These are phyloP conservation scores for Brachypteracias leptosomus DNA, from an alignment of 2,113 vertebrate genomes.

Conservation along the genomic window DNA sequence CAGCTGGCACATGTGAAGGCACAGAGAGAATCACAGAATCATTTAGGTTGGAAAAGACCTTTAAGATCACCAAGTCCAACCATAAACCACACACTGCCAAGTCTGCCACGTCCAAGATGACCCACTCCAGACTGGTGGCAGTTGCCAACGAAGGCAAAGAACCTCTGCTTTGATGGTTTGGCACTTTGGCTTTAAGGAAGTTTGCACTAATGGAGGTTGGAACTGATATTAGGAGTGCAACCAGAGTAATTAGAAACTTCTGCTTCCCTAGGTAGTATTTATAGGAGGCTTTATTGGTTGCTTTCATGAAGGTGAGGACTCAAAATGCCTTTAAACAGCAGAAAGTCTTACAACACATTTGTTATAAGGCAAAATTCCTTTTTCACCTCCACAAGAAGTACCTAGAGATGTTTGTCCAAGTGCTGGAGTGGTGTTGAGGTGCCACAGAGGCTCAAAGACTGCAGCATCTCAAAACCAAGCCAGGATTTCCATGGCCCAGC, in stretches of 20 bases:
- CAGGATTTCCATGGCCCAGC: neutral
- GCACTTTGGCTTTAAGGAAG: neutral
- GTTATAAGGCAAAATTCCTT: neutral
- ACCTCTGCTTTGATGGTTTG: neutral
- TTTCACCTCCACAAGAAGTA: neutral
- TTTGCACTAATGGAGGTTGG: neutral
- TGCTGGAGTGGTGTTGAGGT: neutral
- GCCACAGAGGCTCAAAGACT: neutral
- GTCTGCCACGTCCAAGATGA: neutral
- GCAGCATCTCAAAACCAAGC: neutral
- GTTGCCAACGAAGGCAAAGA: neutral
- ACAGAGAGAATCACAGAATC: neutral
- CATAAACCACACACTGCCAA: neutral
- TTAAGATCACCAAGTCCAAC: neutral
- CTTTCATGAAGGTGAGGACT: neutral
- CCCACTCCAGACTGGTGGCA: neutral
- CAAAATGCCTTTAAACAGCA: neutral
- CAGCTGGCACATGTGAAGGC: rapidly evolving
- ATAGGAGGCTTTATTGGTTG: neutral
- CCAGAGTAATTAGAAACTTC: neutral
- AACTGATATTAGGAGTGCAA: neutral
- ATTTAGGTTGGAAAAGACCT: neutral
- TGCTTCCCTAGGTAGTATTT: neutral
- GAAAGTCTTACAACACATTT: neutral
- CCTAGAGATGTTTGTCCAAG: neutral